A percentile compares a stretch with the other conserved stretches of the same genome.
phyloP scores from a whole-genome alignment of 1,140 invertebrate species.

The Zaprionus capensis region DNA sequence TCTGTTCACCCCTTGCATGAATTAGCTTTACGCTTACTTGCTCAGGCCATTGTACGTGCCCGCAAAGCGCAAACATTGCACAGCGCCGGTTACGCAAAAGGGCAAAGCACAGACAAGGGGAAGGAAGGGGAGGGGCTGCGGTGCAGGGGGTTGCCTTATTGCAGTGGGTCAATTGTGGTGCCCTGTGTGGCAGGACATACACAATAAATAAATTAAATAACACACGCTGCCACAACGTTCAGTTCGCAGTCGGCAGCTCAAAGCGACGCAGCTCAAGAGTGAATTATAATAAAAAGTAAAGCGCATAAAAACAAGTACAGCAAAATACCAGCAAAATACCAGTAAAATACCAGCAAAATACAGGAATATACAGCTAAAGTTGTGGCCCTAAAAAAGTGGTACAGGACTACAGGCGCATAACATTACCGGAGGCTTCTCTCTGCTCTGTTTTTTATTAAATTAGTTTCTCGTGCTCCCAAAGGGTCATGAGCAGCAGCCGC shows the following conservation, averaged over 20 bases:
- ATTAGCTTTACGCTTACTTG: constrained; percentile 27
- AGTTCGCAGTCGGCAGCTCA: constrained; percentile 40
- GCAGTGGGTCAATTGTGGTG: constrained; percentile 6
- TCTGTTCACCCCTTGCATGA: not conserved
- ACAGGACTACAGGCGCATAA: not conserved
- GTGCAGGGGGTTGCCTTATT: not conserved
- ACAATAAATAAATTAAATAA: constrained; percentile 74
- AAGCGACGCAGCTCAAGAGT: constrained; percentile 17
- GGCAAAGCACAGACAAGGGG: constrained; percentile 1
- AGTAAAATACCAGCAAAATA: not conserved
- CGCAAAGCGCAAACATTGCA: constrained; percentile 28
- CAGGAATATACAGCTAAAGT: not conserved
- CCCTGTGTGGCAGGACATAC: constrained; percentile 37
- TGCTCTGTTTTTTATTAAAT: constrained; percentile 60
- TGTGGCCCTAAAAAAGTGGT: no score
- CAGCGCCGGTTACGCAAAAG: constrained; percentile 29
- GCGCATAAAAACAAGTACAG: constrained; percentile 13
- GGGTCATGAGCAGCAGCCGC: constrained; percentile 37
- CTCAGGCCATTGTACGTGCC: constrained; percentile 32
- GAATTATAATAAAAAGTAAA: constrained; percentile 28
- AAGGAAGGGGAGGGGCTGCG: not conserved
- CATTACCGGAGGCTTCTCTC: constrained; percentile 16
- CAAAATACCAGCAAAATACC: constrained; percentile 10
- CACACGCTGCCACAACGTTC: constrained; percentile 45
- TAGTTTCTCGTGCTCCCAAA: constrained; percentile 62